Base-by-base conservation (phyloP, 2,113 vertebrate genomes). In the Gyps fulvus region DNA sequence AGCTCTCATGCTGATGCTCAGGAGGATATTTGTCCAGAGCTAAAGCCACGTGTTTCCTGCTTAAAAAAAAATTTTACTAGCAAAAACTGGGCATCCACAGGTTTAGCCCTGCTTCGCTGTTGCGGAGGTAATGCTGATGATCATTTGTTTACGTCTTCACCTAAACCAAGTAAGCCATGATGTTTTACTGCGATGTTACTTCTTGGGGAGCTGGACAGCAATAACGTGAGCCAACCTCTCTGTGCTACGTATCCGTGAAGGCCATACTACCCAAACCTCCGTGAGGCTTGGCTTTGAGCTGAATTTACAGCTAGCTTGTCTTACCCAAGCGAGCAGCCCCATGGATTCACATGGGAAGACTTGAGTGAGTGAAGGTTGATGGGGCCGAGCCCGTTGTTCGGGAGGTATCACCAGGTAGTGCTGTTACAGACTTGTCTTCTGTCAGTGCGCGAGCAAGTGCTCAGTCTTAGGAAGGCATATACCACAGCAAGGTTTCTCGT, bases 201-300 rank as follows among this genome's bases (percentile, higher is more conserved):
- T 67, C 55, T 59, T n/a, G 23, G 73, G 27, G 38, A 70, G 20
- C 14, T 79, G 61, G 67, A 65, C 27, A n/a, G 11, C 25, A 40
- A 11, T 26, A 67, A 50, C 0, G 0, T 7, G 18, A 72, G 32
- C 7, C 45, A 77, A 1, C 12, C 11, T 3, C 7, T 82, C 47
- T 27, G 61, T 38, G 23, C 40, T 34, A 9, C 0, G 0, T 19
- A 9, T 52, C 31, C 55, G 32, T 61, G 38, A 76, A 38, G 23
- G 10, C 32, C 78, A 49, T 4, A 11, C 4, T 34, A 29, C 13
- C 38, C 9, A 59, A 8, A 36, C 6, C n/a, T 32, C 23, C 19
- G 27, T 7, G 9, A 59, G 27, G 16, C 16, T 43, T 57, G 36
- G 23, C n/a, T 88, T 76, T 26, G 15, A 45, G 52, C 11, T 59